phyloP scores from a whole-genome alignment of 2,113 vertebrate species.

The Megaleporinus macrocephalus region DNA sequence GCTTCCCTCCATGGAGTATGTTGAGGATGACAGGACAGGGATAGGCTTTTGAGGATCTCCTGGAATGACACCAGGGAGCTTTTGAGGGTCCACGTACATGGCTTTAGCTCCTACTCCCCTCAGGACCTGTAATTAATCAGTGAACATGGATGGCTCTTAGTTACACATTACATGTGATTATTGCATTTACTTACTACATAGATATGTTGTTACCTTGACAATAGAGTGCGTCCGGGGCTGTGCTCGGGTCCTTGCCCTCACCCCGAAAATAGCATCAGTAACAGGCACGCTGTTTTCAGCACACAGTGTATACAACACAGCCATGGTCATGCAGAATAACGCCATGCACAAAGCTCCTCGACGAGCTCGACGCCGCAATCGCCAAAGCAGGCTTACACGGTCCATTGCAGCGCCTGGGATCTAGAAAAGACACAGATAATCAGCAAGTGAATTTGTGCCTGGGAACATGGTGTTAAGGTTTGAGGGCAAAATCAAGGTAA shows the following conservation, averaged over 20 bases:
- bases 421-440: constrained; percentile 51
- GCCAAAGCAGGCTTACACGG: constrained; percentile 76
- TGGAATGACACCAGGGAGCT: constrained; percentile 76
- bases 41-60: constrained; percentile 77
- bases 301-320: constrained; percentile 77
- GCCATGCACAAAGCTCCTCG: constrained; percentile 76
- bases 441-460: background rate
- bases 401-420: constrained; percentile 76
- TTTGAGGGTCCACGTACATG: constrained; percentile 73
- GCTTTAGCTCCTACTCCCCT: constrained; percentile 69
- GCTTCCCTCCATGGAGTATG: constrained; percentile 58
- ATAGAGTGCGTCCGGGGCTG: constrained; percentile 73
- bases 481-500: background rate
- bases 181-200: too few species aligned
- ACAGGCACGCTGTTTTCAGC: constrained; percentile 81
- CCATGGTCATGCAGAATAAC: constrained; percentile 78
- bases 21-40: constrained; percentile 74
- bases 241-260: constrained; percentile 75
- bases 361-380: constrained; percentile 75
- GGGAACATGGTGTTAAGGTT: background rate
- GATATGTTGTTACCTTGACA: too few species aligned
- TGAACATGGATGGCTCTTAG: background rate
- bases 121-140: constrained; percentile 64
- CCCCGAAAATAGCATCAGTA: constrained; percentile 76
- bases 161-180: too few species aligned